Evolutionary conservation across 2,113 vertebrate genomes (phyloP).

Genomic region (Xiphias gladius): DNA sequence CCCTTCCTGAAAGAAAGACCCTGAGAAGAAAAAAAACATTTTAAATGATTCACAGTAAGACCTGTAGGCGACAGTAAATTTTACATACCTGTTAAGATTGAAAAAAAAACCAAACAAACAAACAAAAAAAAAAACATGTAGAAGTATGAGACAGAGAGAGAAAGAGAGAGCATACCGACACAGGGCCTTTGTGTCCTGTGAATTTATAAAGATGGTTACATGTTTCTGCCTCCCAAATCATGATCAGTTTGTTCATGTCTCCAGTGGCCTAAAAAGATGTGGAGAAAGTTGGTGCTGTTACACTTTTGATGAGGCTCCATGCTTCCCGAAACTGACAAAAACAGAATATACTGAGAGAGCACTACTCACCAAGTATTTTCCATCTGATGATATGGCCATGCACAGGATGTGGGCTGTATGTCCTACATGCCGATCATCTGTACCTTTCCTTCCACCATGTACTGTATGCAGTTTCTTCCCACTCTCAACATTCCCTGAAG

Average conservation of each 20-base stretch:
- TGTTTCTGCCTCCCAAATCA: conserved; percentile 93
- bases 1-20: conserved; percentile 94
- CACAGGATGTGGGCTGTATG: conserved; percentile 91
- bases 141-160: not conserved
- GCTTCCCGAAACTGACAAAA: not conserved
- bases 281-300: not conserved
- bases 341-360: not conserved
- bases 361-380: conserved; percentile 92
- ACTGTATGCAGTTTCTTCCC: conserved; percentile 91
- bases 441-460: conserved; percentile 88
- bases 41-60: not conserved
- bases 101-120: too few species aligned
- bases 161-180: conserved; percentile 87
- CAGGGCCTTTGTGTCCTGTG: conserved; percentile 90
- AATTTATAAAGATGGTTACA: conserved; percentile 93
- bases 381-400: conserved; percentile 95
- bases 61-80: too few species aligned
- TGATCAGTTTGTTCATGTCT: conserved; percentile 93
- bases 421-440: conserved; percentile 85
- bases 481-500: conserved; percentile 90
- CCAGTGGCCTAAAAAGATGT: conserved; percentile 88
- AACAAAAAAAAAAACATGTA: not conserved
- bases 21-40: conserved; percentile 71
- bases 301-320: not conserved
- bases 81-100: not conserved